phyloP scores from a whole-genome alignment of 2,888 invertebrate genomes.

The Myathropa florea region DNA sequence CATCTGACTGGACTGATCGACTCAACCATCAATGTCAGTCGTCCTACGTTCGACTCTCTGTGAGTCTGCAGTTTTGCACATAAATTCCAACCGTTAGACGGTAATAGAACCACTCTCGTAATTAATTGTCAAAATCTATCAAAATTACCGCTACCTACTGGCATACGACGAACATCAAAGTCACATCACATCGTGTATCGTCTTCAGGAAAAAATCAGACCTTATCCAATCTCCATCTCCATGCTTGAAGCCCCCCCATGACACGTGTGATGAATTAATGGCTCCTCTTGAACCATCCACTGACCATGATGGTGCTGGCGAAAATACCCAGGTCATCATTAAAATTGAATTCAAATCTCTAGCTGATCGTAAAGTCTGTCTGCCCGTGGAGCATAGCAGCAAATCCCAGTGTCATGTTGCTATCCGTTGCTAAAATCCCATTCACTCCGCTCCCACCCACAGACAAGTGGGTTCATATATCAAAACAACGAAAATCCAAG shows the following conservation, averaged over 20 bases:
- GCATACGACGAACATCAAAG: background rate
- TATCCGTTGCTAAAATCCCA: background rate
- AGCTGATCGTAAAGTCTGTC: constrained; percentile 36
- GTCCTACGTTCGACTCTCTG: too few species aligned
- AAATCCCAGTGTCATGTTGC: too few species aligned
- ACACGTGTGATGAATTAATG: constrained; percentile 32
- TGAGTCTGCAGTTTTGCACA: background rate
- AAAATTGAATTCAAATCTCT: constrained; percentile 58
- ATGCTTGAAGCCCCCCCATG: constrained; percentile 8
- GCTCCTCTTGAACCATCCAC: constrained; percentile 2
- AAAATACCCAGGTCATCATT: constrained; percentile 37
- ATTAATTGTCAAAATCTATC: constrained; percentile 20
- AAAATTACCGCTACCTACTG: constrained; percentile 5
- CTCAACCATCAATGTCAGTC: background rate
- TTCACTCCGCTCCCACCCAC: background rate
- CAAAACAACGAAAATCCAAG: constrained; percentile 22
- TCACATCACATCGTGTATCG: too few species aligned
- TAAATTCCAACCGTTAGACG: background rate
- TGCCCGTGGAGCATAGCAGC: constrained; percentile 1
- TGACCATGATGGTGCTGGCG: background rate
- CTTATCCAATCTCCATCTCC: background rate
- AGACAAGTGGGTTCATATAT: constrained; percentile 4
- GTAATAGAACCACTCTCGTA: constrained; percentile 15
- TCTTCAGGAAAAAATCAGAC: constrained; percentile 22
- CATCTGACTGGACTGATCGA: too few species aligned